Base-by-base conservation (phyloP, 2,888 invertebrate species). In the Andrena bicolor region DNA sequence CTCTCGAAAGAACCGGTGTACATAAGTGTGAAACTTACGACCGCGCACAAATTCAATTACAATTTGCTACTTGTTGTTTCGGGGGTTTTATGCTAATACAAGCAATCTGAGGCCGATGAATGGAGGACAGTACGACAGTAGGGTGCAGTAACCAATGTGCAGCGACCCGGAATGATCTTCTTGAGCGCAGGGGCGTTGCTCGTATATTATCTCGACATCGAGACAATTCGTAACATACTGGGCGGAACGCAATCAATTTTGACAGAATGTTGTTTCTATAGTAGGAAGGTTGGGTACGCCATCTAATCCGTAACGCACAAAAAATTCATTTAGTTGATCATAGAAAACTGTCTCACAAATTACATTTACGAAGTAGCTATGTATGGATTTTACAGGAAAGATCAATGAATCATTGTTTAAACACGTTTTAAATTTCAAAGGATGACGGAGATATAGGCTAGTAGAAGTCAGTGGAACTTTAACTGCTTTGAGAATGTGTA, bases 161-260 rank as follows among this genome's bases (percentile, higher is more conserved):
- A 84, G 60, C 88, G 86, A 89, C 84, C 88, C 89, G 84, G 88
- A 88, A 88, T 88, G 88, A 88, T 88, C 87, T 86, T 82, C 81
- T 82, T 65, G 64, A 88, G 68, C 82, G 80, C 71, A 86, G 86
- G 89, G 88, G 88, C 84, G 89, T 87, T 76, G 82, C 79, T 86
- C 74, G 76, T 86, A 82, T 84, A 87, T 89, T 85, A 87, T 88
- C 86, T 80, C 80, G 76, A 72, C 76, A 73, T 76, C 71, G 83
- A 75, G 83, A 86, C 84, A 69, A 78, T 80, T 79, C 82, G 83
- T 85, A 87, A 88, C 83, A 76, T 66, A 74, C 83, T 70, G 75
- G 80, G 82, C 79, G 85, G 83, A 85, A 79, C 81, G 80, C 79
- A 64, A 89, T 88, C 82, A 88, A 89, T 87, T 89, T 80, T 76